phyloP scores from a whole-genome alignment of 2,888 invertebrate genomes.

The Axea sp. region DNA sequence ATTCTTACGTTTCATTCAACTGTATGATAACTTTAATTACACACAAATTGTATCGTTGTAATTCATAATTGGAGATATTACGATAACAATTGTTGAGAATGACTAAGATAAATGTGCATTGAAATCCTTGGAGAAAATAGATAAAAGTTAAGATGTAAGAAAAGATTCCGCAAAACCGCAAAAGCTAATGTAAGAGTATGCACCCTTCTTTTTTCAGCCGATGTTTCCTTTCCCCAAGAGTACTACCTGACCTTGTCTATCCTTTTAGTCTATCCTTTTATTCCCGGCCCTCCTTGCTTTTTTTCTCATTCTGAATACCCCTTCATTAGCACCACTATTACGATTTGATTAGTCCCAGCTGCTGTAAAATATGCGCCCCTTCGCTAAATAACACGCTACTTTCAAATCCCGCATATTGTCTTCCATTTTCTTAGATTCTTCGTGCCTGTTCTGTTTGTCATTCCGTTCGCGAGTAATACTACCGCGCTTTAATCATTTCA shows the following conservation, averaged over 20 bases:
- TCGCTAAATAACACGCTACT: slow-evolving; percentile 50
- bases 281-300: too few species aligned
- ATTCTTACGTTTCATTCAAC: too few species aligned
- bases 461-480: slow-evolving; percentile 14
- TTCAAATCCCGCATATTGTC: slow-evolving; percentile 28
- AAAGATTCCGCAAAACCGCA: slow-evolving; percentile 67
- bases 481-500: slow-evolving; percentile 20
- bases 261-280: slow-evolving; percentile 36
- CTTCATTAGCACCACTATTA: slow-evolving; percentile 77
- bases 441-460: slow-evolving; percentile 26
- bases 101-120: slow-evolving; percentile 72
- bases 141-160: slow-evolving; percentile 17
- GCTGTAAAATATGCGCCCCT: slow-evolving; percentile 50
- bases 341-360: slow-evolving; percentile 75
- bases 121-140: slow-evolving; percentile 62
- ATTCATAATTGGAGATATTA: slow-evolving; percentile 14
- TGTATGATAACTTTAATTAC: slow-evolving; percentile 12
- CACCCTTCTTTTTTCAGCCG: slow-evolving; percentile 15
- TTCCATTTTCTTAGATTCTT: slow-evolving; percentile 11
- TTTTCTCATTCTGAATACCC: too few species aligned
- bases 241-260: slow-evolving; percentile 11
- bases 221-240: not conserved
- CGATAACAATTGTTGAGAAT: slow-evolving; percentile 36
- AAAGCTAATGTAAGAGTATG: slow-evolving; percentile 68
- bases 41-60: slow-evolving; percentile 6